phyloP scores from a whole-genome alignment of 2,113 vertebrate species.

The Malurus melanocephalus region DNA sequence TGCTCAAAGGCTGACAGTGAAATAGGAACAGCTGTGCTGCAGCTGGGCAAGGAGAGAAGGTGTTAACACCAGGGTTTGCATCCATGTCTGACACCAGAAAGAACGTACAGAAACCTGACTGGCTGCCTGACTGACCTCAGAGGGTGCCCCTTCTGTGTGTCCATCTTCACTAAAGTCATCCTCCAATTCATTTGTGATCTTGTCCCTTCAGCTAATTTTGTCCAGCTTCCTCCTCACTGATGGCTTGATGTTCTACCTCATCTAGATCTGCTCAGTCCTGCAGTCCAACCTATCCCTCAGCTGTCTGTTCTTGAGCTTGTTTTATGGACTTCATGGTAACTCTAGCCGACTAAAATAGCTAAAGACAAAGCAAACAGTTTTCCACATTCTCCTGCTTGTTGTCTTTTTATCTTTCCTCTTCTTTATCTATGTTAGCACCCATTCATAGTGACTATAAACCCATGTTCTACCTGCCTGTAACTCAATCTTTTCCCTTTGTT shows the following conservation, averaged over 20 bases:
- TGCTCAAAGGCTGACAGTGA: neutral
- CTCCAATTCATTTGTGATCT: neutral
- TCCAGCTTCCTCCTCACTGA: neutral
- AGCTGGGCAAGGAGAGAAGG: neutral
- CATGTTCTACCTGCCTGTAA: neutral
- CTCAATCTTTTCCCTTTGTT: neutral
- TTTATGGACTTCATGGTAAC: neutral
- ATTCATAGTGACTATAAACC: neutral
- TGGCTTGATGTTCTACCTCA: neutral
- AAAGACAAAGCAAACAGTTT: neutral
- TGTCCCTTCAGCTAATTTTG: neutral
- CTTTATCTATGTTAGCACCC: neutral
- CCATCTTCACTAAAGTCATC: neutral
- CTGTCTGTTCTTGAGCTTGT: neutral
- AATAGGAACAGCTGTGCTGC: neutral
- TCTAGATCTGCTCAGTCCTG: neutral
- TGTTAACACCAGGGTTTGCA: fast-evolving
- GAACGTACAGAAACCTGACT: neutral
- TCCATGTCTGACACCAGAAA: neutral
- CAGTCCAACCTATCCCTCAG: neutral
- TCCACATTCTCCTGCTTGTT: neutral
- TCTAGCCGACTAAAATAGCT: neutral
- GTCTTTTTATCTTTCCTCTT: neutral
- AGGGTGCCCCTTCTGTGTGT: neutral
- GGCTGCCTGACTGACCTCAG: neutral